A percentile compares a stretch with the other conserved stretches of the same genome.
Evolutionary conservation across 2,113 vertebrate genomes (phyloP).

Genomic region (Anas platyrhynchos): DNA sequence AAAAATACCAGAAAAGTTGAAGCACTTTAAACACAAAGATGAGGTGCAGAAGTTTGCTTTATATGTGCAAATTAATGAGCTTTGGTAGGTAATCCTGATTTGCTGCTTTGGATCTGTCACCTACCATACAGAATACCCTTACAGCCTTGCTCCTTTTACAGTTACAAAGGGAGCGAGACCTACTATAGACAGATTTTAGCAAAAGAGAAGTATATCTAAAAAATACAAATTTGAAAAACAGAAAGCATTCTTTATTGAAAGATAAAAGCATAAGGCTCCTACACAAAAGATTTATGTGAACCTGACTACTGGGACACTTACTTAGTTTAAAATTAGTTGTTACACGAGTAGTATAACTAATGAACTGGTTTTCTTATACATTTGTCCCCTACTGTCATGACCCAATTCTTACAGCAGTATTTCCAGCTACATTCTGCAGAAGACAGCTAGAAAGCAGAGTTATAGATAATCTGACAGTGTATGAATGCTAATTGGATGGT

Average conservation of each 20-base stretch:
- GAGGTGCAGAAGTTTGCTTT: not conserved
- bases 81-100: not conserved
- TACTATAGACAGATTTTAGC: not conserved
- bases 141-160: not conserved
- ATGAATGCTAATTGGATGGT: not conserved
- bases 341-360: slow-evolving; percentile 7
- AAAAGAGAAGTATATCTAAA: not conserved
- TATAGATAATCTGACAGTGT: not conserved
- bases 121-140: not conserved
- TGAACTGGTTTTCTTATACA: slow-evolving; percentile 11
- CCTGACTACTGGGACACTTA: not conserved
- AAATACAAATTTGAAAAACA: not conserved
- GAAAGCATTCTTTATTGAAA: not conserved
- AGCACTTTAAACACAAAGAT: not conserved
- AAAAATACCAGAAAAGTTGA: slow-evolving; percentile 20
- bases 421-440: slow-evolving; percentile 4
- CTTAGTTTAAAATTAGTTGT: slow-evolving; percentile 13
- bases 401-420: slow-evolving; percentile 20
- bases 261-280: not conserved
- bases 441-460: slow-evolving; percentile 6
- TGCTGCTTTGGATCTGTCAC: not conserved
- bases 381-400: slow-evolving; percentile 22
- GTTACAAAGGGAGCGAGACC: not conserved
- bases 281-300: not conserved
- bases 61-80: not conserved